Percentiles rank a stretch among this genome's conserved stretches.
phyloP scores from a whole-genome alignment of 2,888 invertebrate genomes.

The Crematogaster levior region DNA sequence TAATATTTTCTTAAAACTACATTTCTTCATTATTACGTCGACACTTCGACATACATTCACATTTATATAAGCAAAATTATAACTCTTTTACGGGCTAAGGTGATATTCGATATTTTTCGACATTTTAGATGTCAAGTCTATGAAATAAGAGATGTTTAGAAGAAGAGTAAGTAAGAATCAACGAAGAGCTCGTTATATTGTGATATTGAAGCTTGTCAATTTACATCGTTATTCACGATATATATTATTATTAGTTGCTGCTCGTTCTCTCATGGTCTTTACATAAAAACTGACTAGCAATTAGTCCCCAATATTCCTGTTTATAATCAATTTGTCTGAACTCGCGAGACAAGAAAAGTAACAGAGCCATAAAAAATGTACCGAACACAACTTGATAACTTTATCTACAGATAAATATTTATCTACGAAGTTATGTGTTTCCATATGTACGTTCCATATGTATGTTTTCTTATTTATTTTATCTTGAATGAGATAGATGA shows the following conservation, averaged over 20 bases:
- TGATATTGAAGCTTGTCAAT: slow-evolving; percentile 71
- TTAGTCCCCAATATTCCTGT: slow-evolving; percentile 47
- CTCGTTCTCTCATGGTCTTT: slow-evolving; percentile 70
- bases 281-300: slow-evolving; percentile 65
- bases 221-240: slow-evolving; percentile 74
- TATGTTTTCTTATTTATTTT: no score
- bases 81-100: not conserved
- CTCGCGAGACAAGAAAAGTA: slow-evolving; percentile 21
- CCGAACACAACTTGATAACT: slow-evolving; percentile 18
- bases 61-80: not conserved
- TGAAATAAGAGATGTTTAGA: not conserved
- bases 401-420: not conserved
- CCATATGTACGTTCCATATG: no score
- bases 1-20: slow-evolving; percentile 1
- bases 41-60: not conserved
- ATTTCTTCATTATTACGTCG: not conserved
- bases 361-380: not conserved
- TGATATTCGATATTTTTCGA: not conserved
- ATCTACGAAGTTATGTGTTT: not conserved
- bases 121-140: not conserved
- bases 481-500: not conserved
- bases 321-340: not conserved
- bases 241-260: slow-evolving; percentile 73
- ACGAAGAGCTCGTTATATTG: slow-evolving; percentile 31
- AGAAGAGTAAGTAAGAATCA: not conserved